Evolutionary conservation across 1,140 invertebrate species (phyloP).

Genomic region (Coptotermes formosanus): DNA sequence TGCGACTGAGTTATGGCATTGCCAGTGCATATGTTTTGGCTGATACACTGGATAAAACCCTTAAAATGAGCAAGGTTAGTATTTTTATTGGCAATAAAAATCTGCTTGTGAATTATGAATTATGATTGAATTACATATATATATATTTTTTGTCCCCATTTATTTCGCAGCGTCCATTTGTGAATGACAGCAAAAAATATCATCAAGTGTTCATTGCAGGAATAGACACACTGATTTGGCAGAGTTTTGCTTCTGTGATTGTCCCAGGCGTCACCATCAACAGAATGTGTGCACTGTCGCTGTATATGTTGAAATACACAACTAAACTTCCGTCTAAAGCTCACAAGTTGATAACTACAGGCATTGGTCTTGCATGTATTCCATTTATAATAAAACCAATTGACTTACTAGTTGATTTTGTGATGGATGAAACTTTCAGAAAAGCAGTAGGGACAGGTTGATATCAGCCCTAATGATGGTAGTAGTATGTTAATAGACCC

Average conservation of each 20-base stretch:
- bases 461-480: not conserved
- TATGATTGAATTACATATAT: not conserved
- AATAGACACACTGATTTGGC: slow-evolving; percentile 87
- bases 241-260: slow-evolving; percentile 86
- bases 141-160: not conserved
- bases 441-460: not conserved
- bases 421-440: slow-evolving; percentile 70
- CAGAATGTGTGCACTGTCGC: slow-evolving; percentile 68
- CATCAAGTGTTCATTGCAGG: slow-evolving; percentile 61
- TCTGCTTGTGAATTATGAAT: not conserved
- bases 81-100: not conserved
- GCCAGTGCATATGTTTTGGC: slow-evolving; percentile 84
- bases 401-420: slow-evolving; percentile 72
- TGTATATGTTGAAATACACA: slow-evolving; percentile 53
- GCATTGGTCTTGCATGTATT: slow-evolving; percentile 78
- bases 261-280: slow-evolving; percentile 94
- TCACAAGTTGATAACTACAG: slow-evolving; percentile 68
- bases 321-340: slow-evolving; percentile 51
- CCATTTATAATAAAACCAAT: slow-evolving; percentile 93
- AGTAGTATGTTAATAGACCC: not conserved
- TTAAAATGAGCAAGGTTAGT: slow-evolving; percentile 63
- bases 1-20: slow-evolving; percentile 76
- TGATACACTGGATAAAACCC: slow-evolving; percentile 81
- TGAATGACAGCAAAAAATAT: slow-evolving; percentile 37
- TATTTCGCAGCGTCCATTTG: slow-evolving; percentile 23